These are phyloP conservation scores for Rhagoletis pomonella DNA, from an alignment of 1,140 invertebrate genomes.

Conservation along the genomic window DNA sequence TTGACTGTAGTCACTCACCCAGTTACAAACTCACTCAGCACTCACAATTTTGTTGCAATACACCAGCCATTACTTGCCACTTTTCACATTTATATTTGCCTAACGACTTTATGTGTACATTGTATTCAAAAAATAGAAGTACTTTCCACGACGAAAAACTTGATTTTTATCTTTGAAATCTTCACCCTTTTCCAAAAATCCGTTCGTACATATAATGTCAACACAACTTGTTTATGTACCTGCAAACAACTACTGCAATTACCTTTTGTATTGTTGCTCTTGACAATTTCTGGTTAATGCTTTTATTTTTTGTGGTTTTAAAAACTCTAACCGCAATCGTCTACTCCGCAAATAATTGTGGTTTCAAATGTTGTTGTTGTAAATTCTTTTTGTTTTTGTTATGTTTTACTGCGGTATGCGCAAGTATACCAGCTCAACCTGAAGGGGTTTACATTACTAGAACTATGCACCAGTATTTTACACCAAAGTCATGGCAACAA, in stretches of 20 bases:
- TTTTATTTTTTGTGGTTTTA: slow-evolving; percentile 28
- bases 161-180: not conserved
- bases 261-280: slow-evolving; percentile 23
- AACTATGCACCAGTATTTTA: not conserved
- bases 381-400: not conserved
- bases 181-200: slow-evolving; percentile 36
- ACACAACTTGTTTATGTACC: not conserved
- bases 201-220: not conserved
- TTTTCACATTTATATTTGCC: not conserved
- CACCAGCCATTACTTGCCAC: not conserved
- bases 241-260: slow-evolving; percentile 6
- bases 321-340: slow-evolving; percentile 40
- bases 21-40: slow-evolving; percentile 21
- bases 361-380: not conserved
- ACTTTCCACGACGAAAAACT: slow-evolving; percentile 3
- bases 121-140: not conserved
- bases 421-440: not conserved
- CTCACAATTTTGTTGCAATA: not conserved
- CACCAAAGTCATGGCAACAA: not conserved
- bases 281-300: not conserved
- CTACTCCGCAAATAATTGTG: slow-evolving; percentile 28
- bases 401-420: no score
- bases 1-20: no score
- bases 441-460: slow-evolving; percentile 37
- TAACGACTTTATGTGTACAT: not conserved